Conservation (phyloP, 1,140 invertebrate species). For the Octopus bimaculoides region DNA sequence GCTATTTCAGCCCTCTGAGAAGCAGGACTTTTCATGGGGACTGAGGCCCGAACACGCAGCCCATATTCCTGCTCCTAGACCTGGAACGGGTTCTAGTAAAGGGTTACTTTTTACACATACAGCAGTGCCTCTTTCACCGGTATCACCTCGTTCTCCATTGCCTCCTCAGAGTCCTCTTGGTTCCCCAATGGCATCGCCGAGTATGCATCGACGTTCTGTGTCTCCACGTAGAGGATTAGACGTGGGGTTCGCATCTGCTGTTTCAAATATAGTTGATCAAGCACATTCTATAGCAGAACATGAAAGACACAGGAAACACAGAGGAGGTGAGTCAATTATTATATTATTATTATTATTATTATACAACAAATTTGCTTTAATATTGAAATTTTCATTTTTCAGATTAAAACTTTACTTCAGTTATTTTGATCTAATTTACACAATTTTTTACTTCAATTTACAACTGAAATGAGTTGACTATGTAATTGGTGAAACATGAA, state of each 20-base stretch:
- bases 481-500: too few relatives aligned
- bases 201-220: constrained; percentile 36
- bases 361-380: too few relatives aligned
- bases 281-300: constrained; percentile 49
- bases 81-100: constrained; percentile 10
- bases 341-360: too few relatives aligned
- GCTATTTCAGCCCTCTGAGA: constrained; percentile 34
- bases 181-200: constrained; percentile 41
- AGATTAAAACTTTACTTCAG: too few relatives aligned
- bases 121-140: constrained; percentile 33
- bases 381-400: too few relatives aligned
- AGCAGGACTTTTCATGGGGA: constrained; percentile 44
- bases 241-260: constrained; percentile 50
- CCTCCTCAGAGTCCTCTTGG: constrained; percentile 38
- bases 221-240: constrained; percentile 41
- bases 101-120: not conserved
- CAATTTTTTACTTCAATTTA: too few relatives aligned
- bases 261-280: constrained; percentile 47
- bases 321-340: constrained; percentile 23
- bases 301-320: constrained; percentile 38
- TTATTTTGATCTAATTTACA: too few relatives aligned
- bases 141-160: constrained; percentile 29
- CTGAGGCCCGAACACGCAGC: constrained; percentile 45
- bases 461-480: too few relatives aligned
- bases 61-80: constrained; percentile 9